Evolutionary conservation across 2,888 invertebrate species (phyloP).

Genomic region (Spatulosminthurus flaviceps): DNA sequence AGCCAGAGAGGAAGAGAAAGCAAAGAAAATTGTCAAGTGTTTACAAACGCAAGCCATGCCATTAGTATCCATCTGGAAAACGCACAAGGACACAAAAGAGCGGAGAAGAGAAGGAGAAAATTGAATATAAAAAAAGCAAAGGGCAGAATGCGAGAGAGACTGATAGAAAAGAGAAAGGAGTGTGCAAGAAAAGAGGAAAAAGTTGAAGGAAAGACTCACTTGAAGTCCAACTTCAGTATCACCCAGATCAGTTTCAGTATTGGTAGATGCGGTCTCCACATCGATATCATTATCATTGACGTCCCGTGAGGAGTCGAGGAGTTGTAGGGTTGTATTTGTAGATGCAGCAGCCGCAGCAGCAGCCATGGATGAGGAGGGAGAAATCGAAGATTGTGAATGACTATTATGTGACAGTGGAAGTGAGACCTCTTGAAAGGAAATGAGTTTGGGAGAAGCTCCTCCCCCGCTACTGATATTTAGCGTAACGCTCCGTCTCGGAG

Average conservation of each 20-base stretch:
- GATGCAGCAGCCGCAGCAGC: conserved; percentile 44
- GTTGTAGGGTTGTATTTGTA: not conserved
- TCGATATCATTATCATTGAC: conserved; percentile 68
- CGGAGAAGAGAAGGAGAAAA: too few species aligned
- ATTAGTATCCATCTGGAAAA: not conserved
- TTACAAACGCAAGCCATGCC: not conserved
- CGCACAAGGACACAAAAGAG: too few species aligned
- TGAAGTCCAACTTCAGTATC: conserved; percentile 67
- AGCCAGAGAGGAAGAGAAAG: too few species aligned
- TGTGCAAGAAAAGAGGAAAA: not conserved
- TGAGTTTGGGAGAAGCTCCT: conserved; percentile 60
- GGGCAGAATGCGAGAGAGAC: not conserved
- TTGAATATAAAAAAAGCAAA: too few species aligned
- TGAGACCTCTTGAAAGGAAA: conserved; percentile 64
- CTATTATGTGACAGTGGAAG: conserved; percentile 62
- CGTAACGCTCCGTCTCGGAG: conserved; percentile 59
- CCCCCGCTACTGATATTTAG: conserved; percentile 57
- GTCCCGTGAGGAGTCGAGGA: conserved; percentile 54
- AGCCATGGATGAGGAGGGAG: conserved; percentile 57
- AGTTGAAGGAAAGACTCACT: conserved; percentile 55
- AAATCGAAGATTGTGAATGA: conserved; percentile 65
- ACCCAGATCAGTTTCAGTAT: conserved; percentile 71
- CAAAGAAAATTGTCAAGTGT: conserved; percentile 3
- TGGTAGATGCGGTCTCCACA: conserved; percentile 65
- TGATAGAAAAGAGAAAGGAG: not conserved